These are phyloP conservation scores for Ornithoptera priamus DNA, from an alignment of 2,888 invertebrate genomes.

Conservation along the genomic window DNA sequence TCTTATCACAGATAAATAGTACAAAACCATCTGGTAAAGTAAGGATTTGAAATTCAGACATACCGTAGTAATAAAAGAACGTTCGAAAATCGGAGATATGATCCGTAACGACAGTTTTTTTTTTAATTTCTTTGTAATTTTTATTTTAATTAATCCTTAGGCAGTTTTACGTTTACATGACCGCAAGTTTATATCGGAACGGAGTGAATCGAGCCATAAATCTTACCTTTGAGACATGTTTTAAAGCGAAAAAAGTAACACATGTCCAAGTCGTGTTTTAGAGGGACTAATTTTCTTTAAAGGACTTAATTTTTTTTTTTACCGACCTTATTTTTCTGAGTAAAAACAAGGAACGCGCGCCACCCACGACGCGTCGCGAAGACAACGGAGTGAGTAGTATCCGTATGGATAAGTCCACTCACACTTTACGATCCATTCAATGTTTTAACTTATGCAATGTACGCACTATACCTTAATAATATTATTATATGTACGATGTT, in stretches of 20 bases:
- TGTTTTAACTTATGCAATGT: neutral
- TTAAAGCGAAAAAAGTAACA: slow-evolving; percentile 78
- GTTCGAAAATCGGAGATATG: slow-evolving; percentile 12
- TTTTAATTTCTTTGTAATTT: neutral
- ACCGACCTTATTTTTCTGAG: slow-evolving; percentile 39
- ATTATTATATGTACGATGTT: too few relatives aligned
- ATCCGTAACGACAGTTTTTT: slow-evolving; percentile 35
- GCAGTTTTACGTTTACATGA: slow-evolving; percentile 59
- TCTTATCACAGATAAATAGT: slow-evolving; percentile 71
- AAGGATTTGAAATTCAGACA: slow-evolving; percentile 61
- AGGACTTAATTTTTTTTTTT: slow-evolving; percentile 60
- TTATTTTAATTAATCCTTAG: slow-evolving; percentile 50
- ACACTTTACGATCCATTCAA: slow-evolving; percentile 32
- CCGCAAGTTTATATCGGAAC: slow-evolving; percentile 60
- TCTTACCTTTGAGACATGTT: slow-evolving; percentile 66
- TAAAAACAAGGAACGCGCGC: slow-evolving; percentile 59
- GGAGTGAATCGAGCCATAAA: slow-evolving; percentile 67
- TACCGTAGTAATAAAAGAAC: slow-evolving; percentile 46
- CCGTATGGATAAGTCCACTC: slow-evolving; percentile 45
- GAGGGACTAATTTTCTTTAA: slow-evolving; percentile 76
- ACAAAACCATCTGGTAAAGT: slow-evolving; percentile 55
- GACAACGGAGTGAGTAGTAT: slow-evolving; percentile 40
- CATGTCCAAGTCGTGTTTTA: slow-evolving; percentile 75
- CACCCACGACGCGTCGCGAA: slow-evolving; percentile 70
- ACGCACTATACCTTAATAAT: neutral